Evolutionary conservation across 2,888 invertebrate genomes (phyloP).

Genomic region (Zygothrica quintamaculata): DNA sequence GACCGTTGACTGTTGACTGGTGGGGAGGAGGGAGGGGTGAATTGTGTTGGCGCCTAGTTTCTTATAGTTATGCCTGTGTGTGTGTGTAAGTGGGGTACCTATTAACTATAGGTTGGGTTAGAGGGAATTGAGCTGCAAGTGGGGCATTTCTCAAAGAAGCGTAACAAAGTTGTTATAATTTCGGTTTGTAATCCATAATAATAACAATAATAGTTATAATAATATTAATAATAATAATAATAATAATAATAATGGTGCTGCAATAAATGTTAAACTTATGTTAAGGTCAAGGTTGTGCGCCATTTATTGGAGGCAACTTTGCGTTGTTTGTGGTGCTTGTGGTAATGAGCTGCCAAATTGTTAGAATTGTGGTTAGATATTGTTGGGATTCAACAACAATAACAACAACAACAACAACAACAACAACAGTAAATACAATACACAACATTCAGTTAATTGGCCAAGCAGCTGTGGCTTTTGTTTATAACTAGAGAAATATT

Average conservation of each 20-base stretch:
- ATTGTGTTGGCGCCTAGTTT: conserved; percentile 26
- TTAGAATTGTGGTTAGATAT: conserved; percentile 63
- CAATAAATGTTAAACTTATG: conserved; percentile 43
- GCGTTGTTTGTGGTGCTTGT: conserved; percentile 52
- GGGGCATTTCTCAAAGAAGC: conserved; percentile 77
- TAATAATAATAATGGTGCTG: neutral
- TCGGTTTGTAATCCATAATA: conserved; percentile 67
- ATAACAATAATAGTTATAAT: conserved; percentile 54
- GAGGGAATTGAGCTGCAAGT: neutral
- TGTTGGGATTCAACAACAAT: conserved; percentile 46
- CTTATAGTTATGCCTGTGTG: neutral
- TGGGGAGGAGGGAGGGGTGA: conserved; percentile 6
- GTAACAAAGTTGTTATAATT: conserved; percentile 81
- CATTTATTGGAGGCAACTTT: conserved; percentile 65
- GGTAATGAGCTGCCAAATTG: conserved; percentile 79
- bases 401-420: conserved; percentile 13
- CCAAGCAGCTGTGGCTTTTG: conserved; percentile 61
- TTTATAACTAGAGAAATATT: conserved; percentile 48
- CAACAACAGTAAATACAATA: conserved; percentile 22
- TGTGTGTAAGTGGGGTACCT: neutral
- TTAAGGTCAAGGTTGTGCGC: conserved; percentile 76
- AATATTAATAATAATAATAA: conserved; percentile 29
- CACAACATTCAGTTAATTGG: conserved; percentile 63
- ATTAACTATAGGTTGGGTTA: no score
- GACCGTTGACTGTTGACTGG: conserved; percentile 38